Base-by-base conservation (phyloP, 2,113 vertebrate genomes). In the Pavo muticus region DNA sequence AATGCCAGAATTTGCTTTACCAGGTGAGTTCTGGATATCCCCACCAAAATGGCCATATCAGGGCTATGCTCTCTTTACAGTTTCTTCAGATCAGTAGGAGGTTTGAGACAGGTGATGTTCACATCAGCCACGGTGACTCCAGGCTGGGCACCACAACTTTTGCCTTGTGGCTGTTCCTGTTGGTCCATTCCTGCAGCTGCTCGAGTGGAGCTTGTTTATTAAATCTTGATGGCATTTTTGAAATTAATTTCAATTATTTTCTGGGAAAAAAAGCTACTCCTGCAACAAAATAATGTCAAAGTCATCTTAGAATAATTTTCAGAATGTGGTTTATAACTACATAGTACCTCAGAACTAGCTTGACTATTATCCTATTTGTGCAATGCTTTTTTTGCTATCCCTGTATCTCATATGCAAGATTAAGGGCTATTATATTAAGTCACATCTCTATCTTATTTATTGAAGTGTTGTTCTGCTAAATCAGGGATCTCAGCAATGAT, bases 381-480 rank as follows among this genome's bases (percentile, higher is more conserved):
- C 47, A 20, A 1, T 10, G 27, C 45, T 93, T 95, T 83, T 68
- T 93, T 65, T 78, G 47, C 42, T 93, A 3, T 75, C 76, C 40
- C 48, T 72, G 0, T 42, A 23, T 73, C 68, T 85, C 11, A 2
- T 78, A 24, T 47, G 81, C 39, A 72, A 93, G 90, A 95, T 81
- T 59, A 72, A 65, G 61, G 57, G 69, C 72, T 94, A 30, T 93
- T 77, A 78, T 54, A 78, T 30, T 40, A 94, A 93, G 75, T 94
- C 60, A 21, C 91, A 69, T 81, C 61, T 93, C 85, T 94, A 30
- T 91, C 73, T 87, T 95, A 84, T 85, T 88, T 96, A 86, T 80
- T 84, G 47, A 83, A 88, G 57, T 87, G 65, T 72, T 86, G 37
- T 17, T 78, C 90, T 61, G 68, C 91, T 94, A 86, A 90, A 87